Percentiles rank a stretch among this genome's conserved stretches.
Conservation (phyloP, 2,888 invertebrate species). For the Calliopum simillimum region DNA sequence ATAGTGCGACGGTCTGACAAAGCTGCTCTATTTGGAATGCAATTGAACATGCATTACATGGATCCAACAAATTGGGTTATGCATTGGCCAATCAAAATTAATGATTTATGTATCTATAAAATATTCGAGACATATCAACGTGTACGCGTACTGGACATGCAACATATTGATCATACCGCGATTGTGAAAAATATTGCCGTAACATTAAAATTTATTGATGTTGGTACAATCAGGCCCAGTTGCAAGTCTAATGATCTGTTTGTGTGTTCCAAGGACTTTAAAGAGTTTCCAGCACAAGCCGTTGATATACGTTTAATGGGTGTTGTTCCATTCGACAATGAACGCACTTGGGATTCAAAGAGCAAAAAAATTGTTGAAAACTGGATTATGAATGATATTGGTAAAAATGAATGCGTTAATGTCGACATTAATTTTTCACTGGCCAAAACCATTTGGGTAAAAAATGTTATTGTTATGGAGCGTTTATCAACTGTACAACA, state of each 20-base stretch:
- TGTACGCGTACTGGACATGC: constrained; percentile 69
- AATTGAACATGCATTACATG: constrained; percentile 53
- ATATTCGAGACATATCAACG: constrained; percentile 70
- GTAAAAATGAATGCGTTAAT: constrained; percentile 55
- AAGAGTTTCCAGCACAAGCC: constrained; percentile 67
- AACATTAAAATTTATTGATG: constrained; percentile 72
- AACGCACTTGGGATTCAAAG: constrained; percentile 70
- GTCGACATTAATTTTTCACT: constrained; percentile 55
- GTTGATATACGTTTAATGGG: constrained; percentile 70
- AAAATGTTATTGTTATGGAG: constrained; percentile 55
- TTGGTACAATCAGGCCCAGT: constrained; percentile 69
- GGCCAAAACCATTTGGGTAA: constrained; percentile 56
- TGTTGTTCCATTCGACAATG: constrained; percentile 70
- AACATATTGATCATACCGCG: constrained; percentile 53
- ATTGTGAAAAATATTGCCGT: constrained; percentile 45
- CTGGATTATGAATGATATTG: constrained; percentile 60
- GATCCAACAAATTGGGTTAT: constrained; percentile 48
- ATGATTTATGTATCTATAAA: constrained; percentile 72
- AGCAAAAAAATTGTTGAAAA: constrained; percentile 64
- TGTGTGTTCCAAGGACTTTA: constrained; percentile 70
- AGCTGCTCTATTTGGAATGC: constrained; percentile 50
- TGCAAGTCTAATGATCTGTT: constrained; percentile 57
- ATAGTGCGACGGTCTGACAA: constrained; percentile 49
- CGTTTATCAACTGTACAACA: constrained; percentile 47
- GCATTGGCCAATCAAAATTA: constrained; percentile 67